Conservation (phyloP, 2,888 invertebrate species). For the Drosophila recens region DNA sequence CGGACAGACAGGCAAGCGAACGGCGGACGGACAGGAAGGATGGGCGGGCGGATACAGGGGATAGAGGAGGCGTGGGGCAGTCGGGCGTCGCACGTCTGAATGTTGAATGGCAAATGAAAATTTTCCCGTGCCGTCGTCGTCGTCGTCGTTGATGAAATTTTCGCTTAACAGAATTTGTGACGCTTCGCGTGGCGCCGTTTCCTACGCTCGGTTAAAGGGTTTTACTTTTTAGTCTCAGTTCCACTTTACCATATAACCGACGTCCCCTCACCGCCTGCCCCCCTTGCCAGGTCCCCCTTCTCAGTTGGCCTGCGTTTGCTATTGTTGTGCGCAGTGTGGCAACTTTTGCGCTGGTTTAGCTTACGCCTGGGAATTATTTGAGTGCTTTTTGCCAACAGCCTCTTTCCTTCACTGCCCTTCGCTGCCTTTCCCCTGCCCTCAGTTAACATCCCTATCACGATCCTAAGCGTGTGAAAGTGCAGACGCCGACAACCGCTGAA, state of each 20-base stretch:
- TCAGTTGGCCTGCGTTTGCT: slow-evolving; percentile 37
- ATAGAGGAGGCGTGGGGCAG: background rate
- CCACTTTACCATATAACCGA: slow-evolving; percentile 48
- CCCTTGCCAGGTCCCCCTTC: slow-evolving; percentile 8
- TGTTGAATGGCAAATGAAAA: slow-evolving; percentile 68
- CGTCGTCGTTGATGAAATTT: slow-evolving; percentile 75
- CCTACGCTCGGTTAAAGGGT: slow-evolving; percentile 77
- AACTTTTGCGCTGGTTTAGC: slow-evolving; percentile 79
- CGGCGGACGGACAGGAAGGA: background rate
- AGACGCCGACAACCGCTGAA: slow-evolving; percentile 70
- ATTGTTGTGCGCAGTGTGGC: slow-evolving; percentile 73
- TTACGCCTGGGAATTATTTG: slow-evolving; percentile 81
- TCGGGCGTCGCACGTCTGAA: slow-evolving; percentile 51
- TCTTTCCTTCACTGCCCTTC: slow-evolving; percentile 1
- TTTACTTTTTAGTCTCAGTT: slow-evolving; percentile 73
- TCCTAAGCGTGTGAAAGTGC: slow-evolving; percentile 77
- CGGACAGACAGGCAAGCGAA: slow-evolving; percentile 12
- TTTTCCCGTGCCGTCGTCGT: slow-evolving; percentile 55
- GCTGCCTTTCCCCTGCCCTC: background rate
- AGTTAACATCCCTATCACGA: slow-evolving; percentile 46
- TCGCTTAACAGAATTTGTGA: slow-evolving; percentile 82
- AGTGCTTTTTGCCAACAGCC: slow-evolving; percentile 70
- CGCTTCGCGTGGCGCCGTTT: slow-evolving; percentile 57
- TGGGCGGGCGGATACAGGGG: background rate
- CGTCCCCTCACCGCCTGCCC: background rate